Conservation (phyloP, 35 echinoderm and acorn worm genomes). For the Heliocidaris erythrogramma region DNA sequence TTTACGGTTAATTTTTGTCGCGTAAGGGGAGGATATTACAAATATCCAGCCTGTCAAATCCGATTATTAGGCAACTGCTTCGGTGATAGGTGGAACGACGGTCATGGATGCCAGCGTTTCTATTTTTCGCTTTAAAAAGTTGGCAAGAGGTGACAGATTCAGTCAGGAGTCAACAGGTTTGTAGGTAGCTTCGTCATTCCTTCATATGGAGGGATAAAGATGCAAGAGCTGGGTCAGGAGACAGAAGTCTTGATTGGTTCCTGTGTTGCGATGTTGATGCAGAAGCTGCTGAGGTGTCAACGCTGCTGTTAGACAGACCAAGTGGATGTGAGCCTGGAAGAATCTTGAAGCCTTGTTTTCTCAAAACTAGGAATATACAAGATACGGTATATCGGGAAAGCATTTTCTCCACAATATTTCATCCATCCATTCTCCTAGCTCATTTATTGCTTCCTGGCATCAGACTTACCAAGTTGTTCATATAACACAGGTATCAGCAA, state of each 20-base stretch:
- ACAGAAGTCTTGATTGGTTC: neutral
- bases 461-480: neutral
- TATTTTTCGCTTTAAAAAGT: neutral
- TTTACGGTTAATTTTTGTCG: constrained; percentile 4
- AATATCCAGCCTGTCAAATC: constrained; percentile 20
- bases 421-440: neutral
- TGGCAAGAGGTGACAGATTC: neutral
- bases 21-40: constrained; percentile 28
- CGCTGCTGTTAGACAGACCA: neutral
- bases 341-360: neutral
- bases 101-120: neutral
- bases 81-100: neutral
- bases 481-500: neutral
- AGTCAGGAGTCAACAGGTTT: neutral
- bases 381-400: neutral
- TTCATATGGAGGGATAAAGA: neutral
- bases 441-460: neutral
- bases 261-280: neutral
- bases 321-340: neutral
- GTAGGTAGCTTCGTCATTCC: neutral
- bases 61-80: neutral
- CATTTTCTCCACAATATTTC: neutral
- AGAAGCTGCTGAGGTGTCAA: neutral
- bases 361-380: neutral
- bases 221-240: neutral